Percentiles rank a stretch among this genome's conserved stretches.
Evolutionary conservation across 2,888 invertebrate species (phyloP).

Genomic region (Thalpophila matura): DNA sequence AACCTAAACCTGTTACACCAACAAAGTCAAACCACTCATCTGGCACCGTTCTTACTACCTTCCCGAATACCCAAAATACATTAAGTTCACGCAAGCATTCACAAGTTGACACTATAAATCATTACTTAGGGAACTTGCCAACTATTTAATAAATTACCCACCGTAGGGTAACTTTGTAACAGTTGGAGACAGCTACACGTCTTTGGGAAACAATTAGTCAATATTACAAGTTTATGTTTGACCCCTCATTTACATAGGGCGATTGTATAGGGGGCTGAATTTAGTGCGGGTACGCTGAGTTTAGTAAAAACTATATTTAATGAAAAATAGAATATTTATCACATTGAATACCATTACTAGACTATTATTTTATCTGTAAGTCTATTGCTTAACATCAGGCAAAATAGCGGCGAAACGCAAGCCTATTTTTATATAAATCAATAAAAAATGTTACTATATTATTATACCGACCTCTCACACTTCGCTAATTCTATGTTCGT

Average conservation of each 20-base stretch:
- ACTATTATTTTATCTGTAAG: too few relatives aligned
- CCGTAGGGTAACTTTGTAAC: constrained; percentile 41
- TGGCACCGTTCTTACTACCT: neutral
- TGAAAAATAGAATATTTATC: too few relatives aligned
- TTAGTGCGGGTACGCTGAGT: neutral
- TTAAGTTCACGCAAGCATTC: constrained; percentile 52
- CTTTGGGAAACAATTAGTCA: constrained; percentile 77
- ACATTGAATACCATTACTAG: too few relatives aligned
- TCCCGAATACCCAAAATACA: constrained; percentile 16
- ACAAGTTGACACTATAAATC: constrained; percentile 53
- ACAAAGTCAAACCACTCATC: constrained; percentile 3
- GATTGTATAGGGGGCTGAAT: constrained; percentile 21
- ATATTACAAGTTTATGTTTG: constrained; percentile 76
- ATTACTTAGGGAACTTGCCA: constrained; percentile 44
- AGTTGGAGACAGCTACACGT: constrained; percentile 67
- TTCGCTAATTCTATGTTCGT: too few relatives aligned
- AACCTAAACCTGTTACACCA: neutral
- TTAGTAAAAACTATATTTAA: neutral
- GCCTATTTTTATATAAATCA: too few relatives aligned
- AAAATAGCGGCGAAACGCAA: too few relatives aligned
- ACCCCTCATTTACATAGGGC: constrained; percentile 71
- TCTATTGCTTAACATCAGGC: too few relatives aligned
- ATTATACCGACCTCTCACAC: too few relatives aligned
- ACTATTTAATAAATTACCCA: constrained; percentile 60
- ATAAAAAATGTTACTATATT: too few relatives aligned